Evolutionary conservation across 1,140 invertebrate genomes (phyloP).

Genomic region (Cardiocondyla obscurior): DNA sequence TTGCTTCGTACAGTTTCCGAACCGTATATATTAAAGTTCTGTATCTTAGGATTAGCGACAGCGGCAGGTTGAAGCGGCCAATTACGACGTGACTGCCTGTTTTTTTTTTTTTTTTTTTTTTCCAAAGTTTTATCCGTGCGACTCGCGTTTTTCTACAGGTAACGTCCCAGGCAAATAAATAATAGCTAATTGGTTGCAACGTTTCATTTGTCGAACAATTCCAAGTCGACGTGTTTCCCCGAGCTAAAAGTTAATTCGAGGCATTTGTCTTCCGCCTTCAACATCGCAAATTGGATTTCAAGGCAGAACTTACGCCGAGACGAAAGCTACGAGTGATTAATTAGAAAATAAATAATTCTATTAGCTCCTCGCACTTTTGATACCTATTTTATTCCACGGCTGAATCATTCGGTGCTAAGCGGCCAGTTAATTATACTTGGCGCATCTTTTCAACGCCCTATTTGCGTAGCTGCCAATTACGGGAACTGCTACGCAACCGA

Average conservation of each 20-base stretch:
- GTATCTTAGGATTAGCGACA: conserved; percentile 28
- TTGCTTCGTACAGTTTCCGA: conserved; percentile 10
- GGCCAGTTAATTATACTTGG: not conserved
- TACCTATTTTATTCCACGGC: conserved; percentile 20
- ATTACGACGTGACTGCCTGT: conserved; percentile 37
- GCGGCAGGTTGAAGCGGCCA: conserved; percentile 1
- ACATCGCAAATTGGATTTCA: conserved; percentile 41
- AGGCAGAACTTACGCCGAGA: conserved; percentile 12
- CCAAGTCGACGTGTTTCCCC: conserved; percentile 4
- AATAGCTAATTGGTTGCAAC: not conserved
- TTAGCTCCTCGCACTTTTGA: conserved; percentile 13
- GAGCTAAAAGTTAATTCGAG: conserved; percentile 13
- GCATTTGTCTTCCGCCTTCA: conserved; percentile 27
- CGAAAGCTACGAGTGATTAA: conserved; percentile 12
- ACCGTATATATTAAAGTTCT: conserved; percentile 37
- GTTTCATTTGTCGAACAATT: conserved; percentile 25
- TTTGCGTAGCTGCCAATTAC: not conserved
- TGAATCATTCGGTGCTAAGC: not conserved
- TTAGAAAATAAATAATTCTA: conserved; percentile 13
- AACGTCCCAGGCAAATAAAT: not conserved
- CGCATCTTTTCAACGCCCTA: not conserved
- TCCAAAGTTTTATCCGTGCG: not conserved
- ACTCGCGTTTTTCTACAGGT: conserved; percentile 12
- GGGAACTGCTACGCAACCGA: not conserved
- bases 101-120: not conserved